Percentiles rank a stretch among this genome's conserved stretches.
Conservation (phyloP, 2,888 invertebrate genomes). For the Sphinx pinastri region DNA sequence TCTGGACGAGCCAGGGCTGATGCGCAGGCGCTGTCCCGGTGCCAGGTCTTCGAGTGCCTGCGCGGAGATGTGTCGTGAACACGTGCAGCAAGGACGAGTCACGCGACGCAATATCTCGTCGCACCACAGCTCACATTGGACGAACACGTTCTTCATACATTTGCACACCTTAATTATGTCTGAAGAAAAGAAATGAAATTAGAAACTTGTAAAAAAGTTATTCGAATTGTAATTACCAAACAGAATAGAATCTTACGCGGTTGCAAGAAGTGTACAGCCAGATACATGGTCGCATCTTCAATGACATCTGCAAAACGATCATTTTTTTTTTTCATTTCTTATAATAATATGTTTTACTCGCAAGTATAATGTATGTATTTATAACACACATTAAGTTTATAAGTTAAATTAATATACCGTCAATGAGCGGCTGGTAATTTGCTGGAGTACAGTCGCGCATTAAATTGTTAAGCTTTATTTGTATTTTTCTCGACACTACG, state of each 20-base stretch:
- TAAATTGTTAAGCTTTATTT: conserved; percentile 64
- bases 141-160: conserved; percentile 74
- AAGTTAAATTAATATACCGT: conserved; percentile 47
- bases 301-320: conserved; percentile 62
- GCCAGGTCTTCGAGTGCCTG: conserved; percentile 57
- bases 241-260: conserved; percentile 58
- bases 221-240: background rate
- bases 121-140: conserved; percentile 76
- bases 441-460: conserved; percentile 53
- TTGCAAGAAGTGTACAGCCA: conserved; percentile 65
- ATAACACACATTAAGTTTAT: too few relatives aligned
- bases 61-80: conserved; percentile 63
- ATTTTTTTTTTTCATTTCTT: too few relatives aligned
- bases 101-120: conserved; percentile 70
- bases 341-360: too few relatives aligned
- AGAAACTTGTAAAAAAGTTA: background rate
- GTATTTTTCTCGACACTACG: conserved; percentile 68
- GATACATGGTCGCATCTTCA: conserved; percentile 63
- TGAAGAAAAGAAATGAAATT: conserved; percentile 39
- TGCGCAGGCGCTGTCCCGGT: conserved; percentile 41
- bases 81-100: conserved; percentile 65
- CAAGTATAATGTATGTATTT: background rate
- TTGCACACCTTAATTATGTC: conserved; percentile 70
- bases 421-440: conserved; percentile 53
- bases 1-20: conserved; percentile 44